Conservation (phyloP, 2,797 vertebrate species). For the Odontamblyopus lacepedii region DNA sequence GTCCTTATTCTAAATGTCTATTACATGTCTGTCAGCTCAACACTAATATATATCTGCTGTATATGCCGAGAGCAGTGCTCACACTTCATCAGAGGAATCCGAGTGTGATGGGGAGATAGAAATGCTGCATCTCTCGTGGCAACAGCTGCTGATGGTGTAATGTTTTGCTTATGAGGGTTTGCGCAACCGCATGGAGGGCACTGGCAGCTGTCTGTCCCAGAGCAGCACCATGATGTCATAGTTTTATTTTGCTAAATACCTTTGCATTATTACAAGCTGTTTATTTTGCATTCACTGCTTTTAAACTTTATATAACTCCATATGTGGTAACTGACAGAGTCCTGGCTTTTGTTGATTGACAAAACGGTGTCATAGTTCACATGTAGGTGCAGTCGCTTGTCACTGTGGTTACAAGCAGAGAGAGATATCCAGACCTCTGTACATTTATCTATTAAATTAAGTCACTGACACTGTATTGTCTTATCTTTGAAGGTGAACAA, state of each 20-base stretch:
- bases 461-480: constrained; percentile 11
- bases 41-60: neutral
- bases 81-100: constrained; percentile 42
- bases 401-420: neutral
- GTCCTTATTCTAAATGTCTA: neutral
- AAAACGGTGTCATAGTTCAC: constrained; percentile 1
- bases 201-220: constrained; percentile 60
- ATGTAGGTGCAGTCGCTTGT: neutral
- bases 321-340: no score
- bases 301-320: no score
- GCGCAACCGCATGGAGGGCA: constrained; percentile 32
- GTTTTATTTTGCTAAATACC: neutral
- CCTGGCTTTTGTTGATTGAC: neutral
- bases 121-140: constrained; percentile 31
- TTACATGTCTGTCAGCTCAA: constrained; percentile 12
- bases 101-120: constrained; percentile 19
- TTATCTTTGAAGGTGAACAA: neutral
- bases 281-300: neutral
- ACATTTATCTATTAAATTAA: constrained; percentile 14
- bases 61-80: constrained; percentile 34
- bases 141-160: constrained; percentile 57
- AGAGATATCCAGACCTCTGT: neutral
- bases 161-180: constrained; percentile 20
- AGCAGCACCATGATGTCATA: constrained; percentile 58
- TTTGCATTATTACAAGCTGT: constrained; percentile 22